phyloP scores from a whole-genome alignment of 2,113 vertebrate genomes.

The Australoheros scitulus region DNA sequence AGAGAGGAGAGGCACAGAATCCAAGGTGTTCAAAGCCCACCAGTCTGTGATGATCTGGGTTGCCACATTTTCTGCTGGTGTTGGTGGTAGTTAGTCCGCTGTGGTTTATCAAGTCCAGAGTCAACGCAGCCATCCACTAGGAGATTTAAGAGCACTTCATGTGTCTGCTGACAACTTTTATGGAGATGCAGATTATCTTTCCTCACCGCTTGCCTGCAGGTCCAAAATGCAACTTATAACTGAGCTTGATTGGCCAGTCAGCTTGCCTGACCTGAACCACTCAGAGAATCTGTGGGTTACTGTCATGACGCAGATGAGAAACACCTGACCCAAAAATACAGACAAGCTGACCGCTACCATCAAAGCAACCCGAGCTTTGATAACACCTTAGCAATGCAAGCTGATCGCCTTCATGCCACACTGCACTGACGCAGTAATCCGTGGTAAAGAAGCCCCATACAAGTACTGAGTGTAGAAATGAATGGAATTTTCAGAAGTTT shows the following conservation, averaged over 20 bases:
- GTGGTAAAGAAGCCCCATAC: neutral
- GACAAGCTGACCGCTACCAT: neutral
- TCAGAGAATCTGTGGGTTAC: too few species aligned
- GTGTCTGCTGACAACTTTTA: neutral
- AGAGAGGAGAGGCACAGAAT: neutral
- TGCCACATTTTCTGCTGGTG: neutral
- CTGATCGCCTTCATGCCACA: too few species aligned
- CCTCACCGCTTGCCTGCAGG: rapidly evolving
- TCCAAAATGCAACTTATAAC: neutral
- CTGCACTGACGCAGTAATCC: too few species aligned
- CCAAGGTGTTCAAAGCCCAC: neutral
- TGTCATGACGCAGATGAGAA: neutral
- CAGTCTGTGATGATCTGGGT: neutral
- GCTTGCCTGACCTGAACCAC: neutral
- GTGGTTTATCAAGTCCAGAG: too few species aligned
- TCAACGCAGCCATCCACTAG: neutral
- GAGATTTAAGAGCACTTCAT: neutral
- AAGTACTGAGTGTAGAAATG: neutral
- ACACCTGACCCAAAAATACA: neutral
- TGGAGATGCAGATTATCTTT: neutral
- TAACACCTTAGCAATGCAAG: too few species aligned
- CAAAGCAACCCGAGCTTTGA: neutral
- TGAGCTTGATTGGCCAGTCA: neutral
- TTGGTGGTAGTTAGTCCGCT: neutral
- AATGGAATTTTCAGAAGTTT: neutral